Percentiles rank a stretch among this genome's conserved stretches.
Conservation (phyloP, 2,113 vertebrate species). For the Triplophysa siluroides region DNA sequence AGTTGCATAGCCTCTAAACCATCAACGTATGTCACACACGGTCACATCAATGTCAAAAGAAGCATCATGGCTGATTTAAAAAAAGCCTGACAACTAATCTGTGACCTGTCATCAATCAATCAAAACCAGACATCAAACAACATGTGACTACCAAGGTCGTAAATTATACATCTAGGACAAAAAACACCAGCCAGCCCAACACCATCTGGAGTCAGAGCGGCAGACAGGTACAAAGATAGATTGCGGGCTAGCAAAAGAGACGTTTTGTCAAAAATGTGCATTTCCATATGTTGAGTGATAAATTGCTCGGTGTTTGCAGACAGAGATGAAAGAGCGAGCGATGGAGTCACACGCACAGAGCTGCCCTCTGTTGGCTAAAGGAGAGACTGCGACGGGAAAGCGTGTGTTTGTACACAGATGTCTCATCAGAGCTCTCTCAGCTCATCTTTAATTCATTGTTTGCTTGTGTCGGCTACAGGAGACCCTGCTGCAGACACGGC, state of each 20-base stretch:
- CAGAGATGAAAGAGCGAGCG: background rate
- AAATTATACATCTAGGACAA: slow-evolving; percentile 16
- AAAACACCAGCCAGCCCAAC: background rate
- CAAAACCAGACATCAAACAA: slow-evolving; percentile 22
- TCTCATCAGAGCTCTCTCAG: slow-evolving; percentile 3
- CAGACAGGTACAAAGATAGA: background rate
- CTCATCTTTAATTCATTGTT: slow-evolving; percentile 35
- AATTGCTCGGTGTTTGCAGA: background rate
- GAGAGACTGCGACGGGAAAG: slow-evolving; percentile 19
- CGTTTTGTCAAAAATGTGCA: background rate
- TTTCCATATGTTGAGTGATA: slow-evolving; percentile 13
- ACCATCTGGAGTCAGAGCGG: background rate
- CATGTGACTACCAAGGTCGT: slow-evolving; percentile 7
- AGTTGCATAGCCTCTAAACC: background rate
- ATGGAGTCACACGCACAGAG: background rate
- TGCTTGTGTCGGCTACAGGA: slow-evolving; percentile 20
- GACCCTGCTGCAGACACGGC: slow-evolving; percentile 19
- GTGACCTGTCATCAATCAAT: slow-evolving; percentile 22
- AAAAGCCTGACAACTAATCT: slow-evolving; percentile 14
- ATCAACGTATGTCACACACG: background rate
- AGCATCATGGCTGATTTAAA: background rate
- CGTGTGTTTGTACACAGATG: slow-evolving; percentile 26
- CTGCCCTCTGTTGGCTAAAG: slow-evolving; percentile 11
- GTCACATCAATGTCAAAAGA: slow-evolving; percentile 9
- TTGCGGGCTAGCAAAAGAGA: background rate